phyloP scores from a whole-genome alignment of 2,888 invertebrate genomes.

The Anaspis maculata region DNA sequence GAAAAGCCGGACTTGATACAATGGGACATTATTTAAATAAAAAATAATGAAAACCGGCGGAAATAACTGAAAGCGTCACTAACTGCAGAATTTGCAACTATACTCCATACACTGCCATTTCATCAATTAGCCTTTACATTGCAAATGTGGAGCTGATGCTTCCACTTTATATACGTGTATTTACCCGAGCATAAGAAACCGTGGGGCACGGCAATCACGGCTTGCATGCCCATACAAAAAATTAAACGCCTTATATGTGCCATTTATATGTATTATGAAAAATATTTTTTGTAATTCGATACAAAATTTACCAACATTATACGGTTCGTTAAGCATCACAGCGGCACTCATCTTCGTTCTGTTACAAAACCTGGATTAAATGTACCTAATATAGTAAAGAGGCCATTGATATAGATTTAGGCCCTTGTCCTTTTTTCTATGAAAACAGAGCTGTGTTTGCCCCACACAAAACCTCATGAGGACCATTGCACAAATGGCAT shows the following conservation, averaged over 20 bases:
- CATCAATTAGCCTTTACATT: too few species aligned
- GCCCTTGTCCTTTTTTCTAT: constrained; percentile 31
- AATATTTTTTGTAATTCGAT: constrained; percentile 31
- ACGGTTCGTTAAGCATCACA: constrained; percentile 33
- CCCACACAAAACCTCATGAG: constrained; percentile 15
- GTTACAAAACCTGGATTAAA: constrained; percentile 31
- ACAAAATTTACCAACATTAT: constrained; percentile 35
- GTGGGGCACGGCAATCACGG: too few species aligned
- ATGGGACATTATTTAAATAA: constrained; percentile 8
- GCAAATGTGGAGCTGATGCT: too few species aligned
- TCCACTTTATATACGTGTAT: too few species aligned
- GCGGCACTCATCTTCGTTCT: constrained; percentile 37
- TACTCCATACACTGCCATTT: too few species aligned
- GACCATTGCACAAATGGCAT: constrained; percentile 25
- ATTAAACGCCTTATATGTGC: too few species aligned
- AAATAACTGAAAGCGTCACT: too few species aligned
- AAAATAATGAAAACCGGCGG: constrained; percentile 5
- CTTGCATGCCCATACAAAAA: too few species aligned
- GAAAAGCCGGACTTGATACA: constrained; percentile 7
- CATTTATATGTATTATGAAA: too few species aligned
- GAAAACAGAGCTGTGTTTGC: constrained; percentile 30
- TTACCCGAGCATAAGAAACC: constrained; percentile 21
- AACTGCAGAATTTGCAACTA: too few species aligned
- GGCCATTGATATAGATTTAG: constrained; percentile 35
- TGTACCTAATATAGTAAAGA: constrained; percentile 29